These are phyloP conservation scores for Molorchus minor DNA, from an alignment of 2,888 invertebrate genomes.

Conservation along the genomic window DNA sequence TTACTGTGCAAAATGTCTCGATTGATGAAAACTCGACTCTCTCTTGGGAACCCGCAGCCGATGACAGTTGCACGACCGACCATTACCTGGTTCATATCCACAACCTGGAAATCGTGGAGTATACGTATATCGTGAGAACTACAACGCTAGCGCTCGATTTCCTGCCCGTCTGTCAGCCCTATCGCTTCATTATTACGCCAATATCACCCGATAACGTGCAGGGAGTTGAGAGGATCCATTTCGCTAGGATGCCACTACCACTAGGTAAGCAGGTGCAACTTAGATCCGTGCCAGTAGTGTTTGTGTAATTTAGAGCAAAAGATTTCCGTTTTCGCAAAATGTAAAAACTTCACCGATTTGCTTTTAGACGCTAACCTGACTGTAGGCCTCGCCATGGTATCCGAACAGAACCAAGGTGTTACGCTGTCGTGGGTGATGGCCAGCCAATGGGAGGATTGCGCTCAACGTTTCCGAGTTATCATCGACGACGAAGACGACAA, in stretches of 20 bases:
- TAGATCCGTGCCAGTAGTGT: too few relatives aligned
- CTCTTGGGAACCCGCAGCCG: background rate
- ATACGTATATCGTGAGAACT: background rate
- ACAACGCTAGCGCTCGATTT: background rate
- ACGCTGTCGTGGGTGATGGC: background rate
- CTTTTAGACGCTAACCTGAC: background rate
- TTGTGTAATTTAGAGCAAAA: too few relatives aligned
- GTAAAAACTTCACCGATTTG: too few relatives aligned
- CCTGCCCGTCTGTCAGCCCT: background rate
- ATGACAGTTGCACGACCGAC: background rate
- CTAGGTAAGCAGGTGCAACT: background rate
- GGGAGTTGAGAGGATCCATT: background rate
- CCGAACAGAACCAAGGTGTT: background rate
- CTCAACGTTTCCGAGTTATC: background rate
- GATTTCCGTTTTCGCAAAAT: too few relatives aligned
- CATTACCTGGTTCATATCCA: background rate
- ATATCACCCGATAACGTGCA: background rate
- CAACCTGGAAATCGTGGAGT: background rate
- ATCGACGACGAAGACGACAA: background rate
- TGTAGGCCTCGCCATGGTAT: background rate
- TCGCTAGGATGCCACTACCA: background rate
- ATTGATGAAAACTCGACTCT: background rate
- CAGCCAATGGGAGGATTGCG: background rate
- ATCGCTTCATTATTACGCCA: background rate
- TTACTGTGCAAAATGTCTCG: background rate